phyloP scores from a whole-genome alignment of 2,797 vertebrate species.

The Acanthis flammea region DNA sequence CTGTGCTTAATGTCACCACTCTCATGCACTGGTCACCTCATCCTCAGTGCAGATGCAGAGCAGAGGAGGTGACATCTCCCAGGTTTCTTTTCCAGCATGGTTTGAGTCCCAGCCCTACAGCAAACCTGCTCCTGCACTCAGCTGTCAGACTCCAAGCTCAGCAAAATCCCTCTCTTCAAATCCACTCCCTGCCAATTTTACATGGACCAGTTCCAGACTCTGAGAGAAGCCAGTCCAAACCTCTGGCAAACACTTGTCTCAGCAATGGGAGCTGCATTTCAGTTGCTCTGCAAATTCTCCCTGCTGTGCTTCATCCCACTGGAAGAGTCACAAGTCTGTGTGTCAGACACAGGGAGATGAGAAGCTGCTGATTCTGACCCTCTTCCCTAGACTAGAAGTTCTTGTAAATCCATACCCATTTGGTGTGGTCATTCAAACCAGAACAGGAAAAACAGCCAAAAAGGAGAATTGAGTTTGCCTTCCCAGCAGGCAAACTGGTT shows the following conservation, averaged over 20 bases:
- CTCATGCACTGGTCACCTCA: background rate
- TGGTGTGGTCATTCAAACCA: background rate
- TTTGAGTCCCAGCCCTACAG: background rate
- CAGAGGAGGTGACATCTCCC: background rate
- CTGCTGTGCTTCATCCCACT: conserved; percentile 9
- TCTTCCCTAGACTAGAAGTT: background rate
- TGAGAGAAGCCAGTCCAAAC: background rate
- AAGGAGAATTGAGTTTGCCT: background rate
- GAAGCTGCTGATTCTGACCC: background rate
- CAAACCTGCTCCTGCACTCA: background rate
- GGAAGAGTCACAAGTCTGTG: background rate
- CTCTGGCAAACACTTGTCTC: conserved; percentile 15
- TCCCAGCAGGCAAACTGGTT: background rate
- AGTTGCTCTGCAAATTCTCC: conserved; percentile 40
- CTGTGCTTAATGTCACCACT: background rate
- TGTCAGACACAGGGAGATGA: background rate
- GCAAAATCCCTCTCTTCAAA: background rate
- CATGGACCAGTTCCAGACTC: background rate
- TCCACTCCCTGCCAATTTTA: background rate
- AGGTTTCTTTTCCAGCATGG: background rate
- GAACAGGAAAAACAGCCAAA: background rate
- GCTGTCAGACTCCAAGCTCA: background rate
- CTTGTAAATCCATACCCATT: background rate
- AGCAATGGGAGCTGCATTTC: background rate
- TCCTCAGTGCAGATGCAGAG: background rate